Evolutionary conservation across 2,888 invertebrate species (phyloP), one percentile per base, ranked within the genome.

Genomic region (Ypsolopha sequella): DNA sequence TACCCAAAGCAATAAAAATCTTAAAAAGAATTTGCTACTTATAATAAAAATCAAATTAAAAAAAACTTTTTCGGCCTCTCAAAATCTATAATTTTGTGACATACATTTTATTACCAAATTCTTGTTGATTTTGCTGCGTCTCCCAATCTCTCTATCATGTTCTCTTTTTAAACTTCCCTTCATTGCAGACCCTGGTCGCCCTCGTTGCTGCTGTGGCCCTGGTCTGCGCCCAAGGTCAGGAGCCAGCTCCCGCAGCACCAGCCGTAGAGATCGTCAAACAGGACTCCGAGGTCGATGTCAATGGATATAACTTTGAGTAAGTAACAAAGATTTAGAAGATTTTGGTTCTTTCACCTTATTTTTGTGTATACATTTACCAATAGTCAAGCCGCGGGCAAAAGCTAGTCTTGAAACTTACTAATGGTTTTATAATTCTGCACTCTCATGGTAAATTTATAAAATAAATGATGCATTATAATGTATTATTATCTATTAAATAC

Each of bases 251-350:
- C 6, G 62, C 64, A n/a, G 38, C 24, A 4, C 1, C 35, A 24
- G n/a, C n/a, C 38, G 88, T 88, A 48, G 73, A 88, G 60, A 88
- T 91, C 47, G 60, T 91, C 47, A 89, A 90, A 55, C 90, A 90
- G 61, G 89, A 89, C 51, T 89, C 89, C 46, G 89, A 90, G 59
- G 89, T 89, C 46, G 89, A 89, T 54, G 71, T 89, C 54, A 89
- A 89, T 56, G 89, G 89, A 64, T 91, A 91, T 66, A 90, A 89
- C 63, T 91, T 91, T 64, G 89, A 88, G 91, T 91, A 70, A 89
- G 90, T 73, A 24, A 3, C 9, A 44, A 24, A n/a, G 44, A 24
- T 3, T 44, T 11, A 44, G 9, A 44, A n/a, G n/a, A 44, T 44
- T 44, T n/a, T 44, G 33, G n/a, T 11, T 39, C 1, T 9, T 10